Evolutionary conservation across 2,888 invertebrate genomes (phyloP), one percentile per base, ranked within the genome.

Genomic region (Luffia ferchaultella): DNA sequence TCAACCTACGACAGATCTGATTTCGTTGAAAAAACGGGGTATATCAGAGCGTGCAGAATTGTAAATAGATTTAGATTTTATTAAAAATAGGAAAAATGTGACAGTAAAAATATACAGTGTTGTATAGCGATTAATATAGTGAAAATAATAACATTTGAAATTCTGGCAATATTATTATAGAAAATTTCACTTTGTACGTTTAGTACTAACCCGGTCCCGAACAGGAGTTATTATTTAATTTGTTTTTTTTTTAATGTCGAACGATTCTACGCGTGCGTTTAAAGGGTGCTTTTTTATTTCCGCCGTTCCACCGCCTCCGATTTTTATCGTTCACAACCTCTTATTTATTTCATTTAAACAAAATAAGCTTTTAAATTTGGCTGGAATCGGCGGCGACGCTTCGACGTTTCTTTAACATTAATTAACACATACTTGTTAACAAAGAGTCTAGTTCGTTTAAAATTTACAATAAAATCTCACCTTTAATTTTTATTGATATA

Each of bases 361-460:
- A 73, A 76, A 75, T 70, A 70, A 70, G 70, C 64, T 75, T 68
- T 70, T 73, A 72, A 76, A 76, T 78, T 72, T 78, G 80, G 76
- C 77, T 82, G 78, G 71, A 65, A 59, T 60, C 69, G 67, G 67
- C 64, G 66, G n/a, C 7, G n/a, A n/a, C 17, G 43, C 64, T 62
- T 56, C 57, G 64, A 75, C 70, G 67, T n/a, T 3, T 45, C 66
- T 63, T 73, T 65, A 67, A 61, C 55, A 58, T 72, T 72, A 68
- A 62, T n/a, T n/a, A n/a, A n/a, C n/a, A n/a, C 67, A 72, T 71
- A 75, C 62, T 63, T 58, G 62, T 77, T 76, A 78, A 76, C 73
- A 78, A 78, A 73, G 71, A 71, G 65, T 69, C 79, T 83, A 82
- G 70, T 80, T 82, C 80, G 80, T 80, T 79, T 75, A 65, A 20